Evolutionary conservation across 2,888 invertebrate genomes (phyloP).

Genomic region (Eupithecia subfuscata): DNA sequence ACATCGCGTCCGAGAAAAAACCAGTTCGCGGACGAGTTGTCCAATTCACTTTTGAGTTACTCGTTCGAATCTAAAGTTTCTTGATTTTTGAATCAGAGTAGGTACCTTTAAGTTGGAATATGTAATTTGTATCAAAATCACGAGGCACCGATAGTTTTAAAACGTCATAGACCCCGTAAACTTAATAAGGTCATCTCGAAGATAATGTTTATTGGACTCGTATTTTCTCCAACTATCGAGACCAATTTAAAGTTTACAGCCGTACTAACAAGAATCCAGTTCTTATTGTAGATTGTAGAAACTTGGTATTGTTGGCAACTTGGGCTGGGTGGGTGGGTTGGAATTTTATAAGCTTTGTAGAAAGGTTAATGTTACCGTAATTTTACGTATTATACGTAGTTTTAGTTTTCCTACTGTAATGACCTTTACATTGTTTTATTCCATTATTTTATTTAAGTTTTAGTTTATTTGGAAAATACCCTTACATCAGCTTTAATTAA

Average conservation of each 20-base stretch:
- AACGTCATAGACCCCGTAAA: not conserved
- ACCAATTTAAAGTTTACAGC: slow-evolving; percentile 35
- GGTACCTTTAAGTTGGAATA: not conserved
- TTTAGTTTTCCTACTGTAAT: no score
- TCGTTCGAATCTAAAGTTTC: no score
- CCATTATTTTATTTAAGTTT: no score
- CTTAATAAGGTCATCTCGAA: slow-evolving; percentile 15
- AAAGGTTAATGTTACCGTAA: not conserved
- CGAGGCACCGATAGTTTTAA: not conserved
- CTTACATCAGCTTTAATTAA: no score
- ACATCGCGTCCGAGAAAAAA: no score
- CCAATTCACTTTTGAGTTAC: no score
- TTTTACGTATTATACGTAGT: no score
- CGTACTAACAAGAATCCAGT: slow-evolving; percentile 27
- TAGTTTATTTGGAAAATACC: no score
- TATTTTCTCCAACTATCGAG: slow-evolving; percentile 28
- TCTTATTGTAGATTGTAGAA: slow-evolving; percentile 6
- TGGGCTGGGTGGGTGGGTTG: not conserved
- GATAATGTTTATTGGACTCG: slow-evolving; percentile 20
- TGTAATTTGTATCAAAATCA: not conserved
- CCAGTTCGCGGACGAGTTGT: no score
- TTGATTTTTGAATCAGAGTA: not conserved
- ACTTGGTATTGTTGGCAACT: slow-evolving; percentile 1
- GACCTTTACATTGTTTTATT: no score
- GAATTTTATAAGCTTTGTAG: not conserved